phyloP scores from a whole-genome alignment of 2,888 invertebrate genomes.

The Antheraea yamamai region DNA sequence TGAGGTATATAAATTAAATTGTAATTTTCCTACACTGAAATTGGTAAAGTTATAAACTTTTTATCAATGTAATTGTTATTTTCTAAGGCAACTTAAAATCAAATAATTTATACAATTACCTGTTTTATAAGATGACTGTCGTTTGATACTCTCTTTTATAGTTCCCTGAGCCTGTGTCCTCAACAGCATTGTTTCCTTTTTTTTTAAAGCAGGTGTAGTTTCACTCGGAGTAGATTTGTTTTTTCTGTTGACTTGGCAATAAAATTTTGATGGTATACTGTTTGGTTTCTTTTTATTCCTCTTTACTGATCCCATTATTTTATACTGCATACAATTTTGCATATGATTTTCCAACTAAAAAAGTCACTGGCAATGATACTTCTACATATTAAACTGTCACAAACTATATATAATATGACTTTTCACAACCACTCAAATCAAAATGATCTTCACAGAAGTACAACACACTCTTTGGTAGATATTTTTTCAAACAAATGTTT shows the following conservation, averaged over 20 bases:
- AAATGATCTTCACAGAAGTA: neutral
- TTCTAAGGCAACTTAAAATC: neutral
- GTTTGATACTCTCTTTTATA: neutral
- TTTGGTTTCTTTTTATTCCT: neutral
- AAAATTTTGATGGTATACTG: neutral
- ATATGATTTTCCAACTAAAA: neutral
- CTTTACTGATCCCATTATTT: slow-evolving; percentile 3
- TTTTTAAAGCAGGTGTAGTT: neutral
- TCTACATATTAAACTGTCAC: neutral
- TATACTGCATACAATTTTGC: neutral
- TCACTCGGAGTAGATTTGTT: neutral
- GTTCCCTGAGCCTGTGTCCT: neutral
- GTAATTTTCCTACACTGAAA: neutral
- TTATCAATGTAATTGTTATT: neutral
- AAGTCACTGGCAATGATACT: neutral
- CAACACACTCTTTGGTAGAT: neutral
- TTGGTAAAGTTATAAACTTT: neutral
- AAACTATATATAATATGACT: neutral
- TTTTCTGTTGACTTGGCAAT: neutral
- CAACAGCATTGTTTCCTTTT: neutral
- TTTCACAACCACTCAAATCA: neutral
- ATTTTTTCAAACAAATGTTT: neutral
- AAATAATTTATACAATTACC: neutral
- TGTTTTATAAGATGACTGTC: neutral
- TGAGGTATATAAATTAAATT: neutral